These are phyloP conservation scores for Avahi laniger DNA, from an alignment of 2,797 vertebrate genomes.

Conservation along the genomic window DNA sequence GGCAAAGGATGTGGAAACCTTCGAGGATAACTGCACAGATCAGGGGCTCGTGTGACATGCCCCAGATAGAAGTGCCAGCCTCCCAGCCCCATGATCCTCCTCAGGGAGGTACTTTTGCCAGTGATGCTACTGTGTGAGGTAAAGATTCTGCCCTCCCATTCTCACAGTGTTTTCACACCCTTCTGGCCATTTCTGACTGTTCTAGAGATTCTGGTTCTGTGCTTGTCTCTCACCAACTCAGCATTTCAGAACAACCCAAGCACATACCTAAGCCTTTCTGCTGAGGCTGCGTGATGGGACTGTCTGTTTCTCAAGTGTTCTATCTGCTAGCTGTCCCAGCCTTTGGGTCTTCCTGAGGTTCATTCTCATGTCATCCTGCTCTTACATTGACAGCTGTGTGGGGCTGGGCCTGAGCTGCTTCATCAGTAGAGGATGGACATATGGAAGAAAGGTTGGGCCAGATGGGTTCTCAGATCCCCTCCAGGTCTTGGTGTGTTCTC, in stretches of 20 bases:
- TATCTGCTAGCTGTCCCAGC: background rate
- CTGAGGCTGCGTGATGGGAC: background rate
- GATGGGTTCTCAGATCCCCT: background rate
- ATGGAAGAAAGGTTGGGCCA: background rate
- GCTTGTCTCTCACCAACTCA: background rate
- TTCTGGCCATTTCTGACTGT: background rate
- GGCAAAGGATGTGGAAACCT: background rate
- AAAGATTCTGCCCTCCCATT: background rate
- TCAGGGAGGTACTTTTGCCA: background rate
- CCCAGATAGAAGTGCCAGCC: background rate
- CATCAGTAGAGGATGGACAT: background rate
- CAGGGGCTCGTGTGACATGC: background rate
- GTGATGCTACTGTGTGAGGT: background rate
- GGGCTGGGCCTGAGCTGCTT: background rate
- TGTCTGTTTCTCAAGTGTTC: background rate
- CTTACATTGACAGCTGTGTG: background rate
- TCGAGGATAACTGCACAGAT: background rate
- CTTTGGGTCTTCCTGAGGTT: background rate
- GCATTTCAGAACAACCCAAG: background rate
- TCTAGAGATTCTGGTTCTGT: background rate
- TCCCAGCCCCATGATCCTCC: background rate
- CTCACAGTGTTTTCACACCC: background rate
- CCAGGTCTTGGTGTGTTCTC: background rate
- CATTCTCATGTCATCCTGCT: background rate
- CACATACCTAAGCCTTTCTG: background rate